Evolutionary conservation across 2,797 vertebrate species (phyloP), one percentile per base, ranked within the genome.

Genomic region (Silurus aristotelis): DNA sequence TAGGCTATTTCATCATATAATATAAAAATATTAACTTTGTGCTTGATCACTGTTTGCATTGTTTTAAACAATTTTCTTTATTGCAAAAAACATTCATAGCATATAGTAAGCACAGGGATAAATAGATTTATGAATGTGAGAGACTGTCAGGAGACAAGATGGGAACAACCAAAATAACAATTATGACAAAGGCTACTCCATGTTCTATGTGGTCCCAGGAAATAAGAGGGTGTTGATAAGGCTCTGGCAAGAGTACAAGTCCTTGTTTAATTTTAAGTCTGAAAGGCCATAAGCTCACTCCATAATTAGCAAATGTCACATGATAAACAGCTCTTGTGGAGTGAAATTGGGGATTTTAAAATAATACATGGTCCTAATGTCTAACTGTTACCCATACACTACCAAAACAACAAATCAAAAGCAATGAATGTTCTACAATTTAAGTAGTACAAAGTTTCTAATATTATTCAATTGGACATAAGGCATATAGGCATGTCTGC

Each of bases 351-450:
- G 22, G 15, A 27, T 75, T 75, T 17, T 75, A 2, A 27, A 75
- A 75, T 52, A 73, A 52, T 75, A 15, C 25, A 12, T 48, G 20
- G 46, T 48, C 43, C 9, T 48, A n/a, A 72, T 55, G 8, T 31
- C 25, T 76, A 2, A 31, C 15, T 31, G 52, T 31, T 76, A 76
- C 14, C 8, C n/a, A 22, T 75, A 55, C 3, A 56, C n/a, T 76
- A n/a, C n/a, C 73, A 31, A 55, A 19, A 75, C 48, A 55, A 56
- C 15, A 75, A 25, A 55, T 75, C 72, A 27, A n/a, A 73, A 73
- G 13, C 22, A 75, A 19, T 27, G 72, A 48, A n/a, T 72, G 22
- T 55, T 55, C 48, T 55, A n/a, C 55, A 27, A 75, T 75, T n/a
- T 55, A 12, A 72, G 43, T 20, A 48, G 19, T 46, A 52, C 2